Percentiles rank a stretch among this genome's conserved stretches.
Evolutionary conservation across 2,888 invertebrate species (phyloP).

Genomic region (Lutraria lutraria): DNA sequence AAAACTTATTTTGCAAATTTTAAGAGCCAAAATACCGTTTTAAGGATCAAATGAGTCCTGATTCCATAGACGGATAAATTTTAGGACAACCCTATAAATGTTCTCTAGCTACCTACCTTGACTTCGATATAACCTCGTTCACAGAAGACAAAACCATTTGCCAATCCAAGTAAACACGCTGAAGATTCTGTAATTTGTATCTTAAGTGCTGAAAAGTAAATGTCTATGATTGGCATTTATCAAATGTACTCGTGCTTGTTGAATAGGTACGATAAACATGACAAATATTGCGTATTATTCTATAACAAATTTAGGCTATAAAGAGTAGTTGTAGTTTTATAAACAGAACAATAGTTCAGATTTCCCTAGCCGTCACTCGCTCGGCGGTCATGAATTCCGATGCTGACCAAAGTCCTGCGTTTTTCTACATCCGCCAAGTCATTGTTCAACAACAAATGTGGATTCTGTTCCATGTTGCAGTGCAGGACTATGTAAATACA

Average conservation of each 20-base stretch:
- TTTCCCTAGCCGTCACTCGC: too few relatives aligned
- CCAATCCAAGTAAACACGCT: neutral
- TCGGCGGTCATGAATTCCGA: too few relatives aligned
- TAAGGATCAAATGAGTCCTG: too few relatives aligned
- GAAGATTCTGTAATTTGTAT: conserved; percentile 3
- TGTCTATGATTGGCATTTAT: neutral
- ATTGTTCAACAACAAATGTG: too few relatives aligned
- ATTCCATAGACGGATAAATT: neutral
- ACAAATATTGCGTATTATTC: neutral
- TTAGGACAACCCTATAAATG: neutral
- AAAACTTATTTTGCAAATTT: too few relatives aligned
- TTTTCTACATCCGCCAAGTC: too few relatives aligned
- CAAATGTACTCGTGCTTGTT: neutral
- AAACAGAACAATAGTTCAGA: too few relatives aligned
- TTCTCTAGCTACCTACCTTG: neutral
- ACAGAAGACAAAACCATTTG: neutral
- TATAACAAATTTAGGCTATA: neutral
- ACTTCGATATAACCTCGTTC: neutral
- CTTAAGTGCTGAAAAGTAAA: neutral
- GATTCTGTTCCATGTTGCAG: too few relatives aligned
- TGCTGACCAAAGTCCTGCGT: too few relatives aligned
- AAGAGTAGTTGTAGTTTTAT: too few relatives aligned
- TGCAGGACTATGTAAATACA: too few relatives aligned
- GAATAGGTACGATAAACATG: neutral
- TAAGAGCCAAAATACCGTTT: too few relatives aligned